Percentiles rank a stretch among this genome's conserved stretches.
Evolutionary conservation across 2,888 invertebrate species (phyloP).

Genomic region (Neelides folsomi): DNA sequence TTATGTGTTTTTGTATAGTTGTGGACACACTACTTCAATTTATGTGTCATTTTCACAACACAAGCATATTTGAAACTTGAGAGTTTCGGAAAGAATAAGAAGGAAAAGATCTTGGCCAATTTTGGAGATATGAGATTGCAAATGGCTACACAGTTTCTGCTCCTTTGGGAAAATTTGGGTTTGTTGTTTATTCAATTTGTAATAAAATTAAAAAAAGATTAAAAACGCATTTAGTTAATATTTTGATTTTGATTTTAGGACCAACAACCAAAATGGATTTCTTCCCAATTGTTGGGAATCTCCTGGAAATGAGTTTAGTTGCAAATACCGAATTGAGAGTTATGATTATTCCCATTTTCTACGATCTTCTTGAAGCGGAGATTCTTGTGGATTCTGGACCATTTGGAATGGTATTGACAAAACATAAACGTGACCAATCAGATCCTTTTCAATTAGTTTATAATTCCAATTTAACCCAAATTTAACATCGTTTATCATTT

Average conservation of each 20-base stretch:
- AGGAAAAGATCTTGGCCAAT: slow-evolving; percentile 60
- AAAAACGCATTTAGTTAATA: too few relatives aligned
- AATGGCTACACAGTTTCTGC: slow-evolving; percentile 81
- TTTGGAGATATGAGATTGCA: slow-evolving; percentile 82
- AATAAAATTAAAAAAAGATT: background rate
- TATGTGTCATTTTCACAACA: slow-evolving; percentile 65
- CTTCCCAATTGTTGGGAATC: too few relatives aligned
- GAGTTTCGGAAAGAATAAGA: slow-evolving; percentile 64
- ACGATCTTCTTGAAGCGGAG: slow-evolving; percentile 44
- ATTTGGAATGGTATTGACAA: slow-evolving; percentile 7
- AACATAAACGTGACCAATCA: too few relatives aligned
- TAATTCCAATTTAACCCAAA: background rate
- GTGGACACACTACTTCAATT: slow-evolving; percentile 64
- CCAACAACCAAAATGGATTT: too few relatives aligned
- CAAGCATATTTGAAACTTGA: slow-evolving; percentile 69
- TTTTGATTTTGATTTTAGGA: too few relatives aligned
- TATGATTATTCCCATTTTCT: slow-evolving; percentile 37
- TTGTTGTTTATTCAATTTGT: background rate
- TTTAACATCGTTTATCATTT: slow-evolving; percentile 13
- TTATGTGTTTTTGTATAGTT: too few relatives aligned
- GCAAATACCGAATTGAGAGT: slow-evolving; percentile 2
- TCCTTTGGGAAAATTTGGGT: slow-evolving; percentile 80
- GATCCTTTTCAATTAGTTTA: too few relatives aligned
- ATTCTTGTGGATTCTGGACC: slow-evolving; percentile 40
- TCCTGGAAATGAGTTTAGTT: slow-evolving; percentile 81